Percentiles rank a stretch among this genome's conserved stretches.
These are phyloP conservation scores for Drosophila pullipes DNA, from an alignment of 2,888 invertebrate genomes.

Conservation along the genomic window DNA sequence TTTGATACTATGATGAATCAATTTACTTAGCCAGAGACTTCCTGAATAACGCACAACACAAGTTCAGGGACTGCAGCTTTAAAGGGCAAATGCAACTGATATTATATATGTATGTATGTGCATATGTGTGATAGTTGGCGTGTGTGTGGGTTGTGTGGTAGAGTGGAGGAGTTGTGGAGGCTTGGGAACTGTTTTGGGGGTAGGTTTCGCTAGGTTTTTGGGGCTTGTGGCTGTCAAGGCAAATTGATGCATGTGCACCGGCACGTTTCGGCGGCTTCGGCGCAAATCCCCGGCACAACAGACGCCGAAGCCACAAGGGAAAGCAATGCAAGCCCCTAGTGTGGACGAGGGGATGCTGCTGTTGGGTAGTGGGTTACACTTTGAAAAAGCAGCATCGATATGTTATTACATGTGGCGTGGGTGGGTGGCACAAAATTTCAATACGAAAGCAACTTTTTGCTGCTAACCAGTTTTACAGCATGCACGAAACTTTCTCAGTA, in stretches of 20 bases:
- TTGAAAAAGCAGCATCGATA: constrained; percentile 64
- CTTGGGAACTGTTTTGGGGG: not conserved
- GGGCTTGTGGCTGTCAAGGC: constrained; percentile 40
- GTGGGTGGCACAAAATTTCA: constrained; percentile 37
- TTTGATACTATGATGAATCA: constrained; percentile 39
- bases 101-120: not conserved
- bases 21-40: constrained; percentile 28
- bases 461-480: constrained; percentile 37
- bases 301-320: constrained; percentile 53
- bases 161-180: not conserved
- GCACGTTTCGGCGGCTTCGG: constrained; percentile 54
- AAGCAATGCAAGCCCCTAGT: constrained; percentile 21
- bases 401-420: constrained; percentile 55
- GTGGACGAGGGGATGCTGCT: not conserved
- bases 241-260: constrained; percentile 62
- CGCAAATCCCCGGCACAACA: constrained; percentile 55
- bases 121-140: not conserved
- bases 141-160: not conserved
- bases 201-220: constrained; percentile 25
- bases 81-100: constrained; percentile 1
- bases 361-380: constrained; percentile 3
- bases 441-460: constrained; percentile 51
- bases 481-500: constrained; percentile 58
- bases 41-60: constrained; percentile 16
- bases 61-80: constrained; percentile 24